A percentile compares a stretch with the other conserved stretches of the same genome.
Conservation (phyloP, 2,888 invertebrate genomes). For the Hipparchia sbordonii region DNA sequence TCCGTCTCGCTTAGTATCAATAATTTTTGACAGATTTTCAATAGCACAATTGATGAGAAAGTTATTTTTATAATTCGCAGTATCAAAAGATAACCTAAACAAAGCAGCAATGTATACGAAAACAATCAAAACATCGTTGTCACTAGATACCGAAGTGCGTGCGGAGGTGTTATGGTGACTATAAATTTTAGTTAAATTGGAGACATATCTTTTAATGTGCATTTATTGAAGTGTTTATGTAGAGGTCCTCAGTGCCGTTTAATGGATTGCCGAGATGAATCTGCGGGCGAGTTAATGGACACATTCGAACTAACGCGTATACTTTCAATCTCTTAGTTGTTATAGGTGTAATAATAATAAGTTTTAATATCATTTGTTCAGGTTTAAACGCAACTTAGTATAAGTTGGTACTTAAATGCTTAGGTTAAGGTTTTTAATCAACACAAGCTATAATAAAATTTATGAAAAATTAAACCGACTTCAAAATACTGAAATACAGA, state of each 20-base stretch:
- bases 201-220: slow-evolving; percentile 77
- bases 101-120: slow-evolving; percentile 19
- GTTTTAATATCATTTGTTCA: background rate
- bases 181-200: slow-evolving; percentile 77
- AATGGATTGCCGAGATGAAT: slow-evolving; percentile 55
- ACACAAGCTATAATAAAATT: no score
- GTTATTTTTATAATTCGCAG: no score
- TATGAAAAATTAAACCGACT: no score
- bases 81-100: background rate
- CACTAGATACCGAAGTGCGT: slow-evolving; percentile 21
- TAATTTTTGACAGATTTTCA: no score
- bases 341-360: slow-evolving; percentile 14
- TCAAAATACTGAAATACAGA: no score
- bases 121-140: background rate
- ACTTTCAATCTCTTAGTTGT: slow-evolving; percentile 30
- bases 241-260: slow-evolving; percentile 55
- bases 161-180: slow-evolving; percentile 64
- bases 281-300: slow-evolving; percentile 39
- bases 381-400: no score
- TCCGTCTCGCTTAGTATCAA: no score
- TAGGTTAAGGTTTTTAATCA: no score
- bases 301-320: slow-evolving; percentile 19
- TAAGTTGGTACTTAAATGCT: no score
- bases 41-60: background rate
- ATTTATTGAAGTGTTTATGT: slow-evolving; percentile 78